Conservation (phyloP, 1,140 invertebrate species). For the Stegodyphus dumicola region DNA sequence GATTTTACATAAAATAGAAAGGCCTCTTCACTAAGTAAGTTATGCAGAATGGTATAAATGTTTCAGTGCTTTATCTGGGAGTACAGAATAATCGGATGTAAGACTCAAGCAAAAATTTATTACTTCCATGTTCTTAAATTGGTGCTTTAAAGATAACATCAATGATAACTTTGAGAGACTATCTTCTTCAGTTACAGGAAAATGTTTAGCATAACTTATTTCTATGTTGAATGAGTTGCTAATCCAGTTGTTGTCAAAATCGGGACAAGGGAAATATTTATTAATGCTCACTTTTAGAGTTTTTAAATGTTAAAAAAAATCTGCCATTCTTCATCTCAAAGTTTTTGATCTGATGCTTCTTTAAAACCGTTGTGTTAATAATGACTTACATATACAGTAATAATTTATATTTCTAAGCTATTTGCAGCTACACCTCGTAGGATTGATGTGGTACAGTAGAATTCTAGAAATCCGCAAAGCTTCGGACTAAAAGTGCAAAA, state of each 20-base stretch:
- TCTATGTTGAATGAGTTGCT: background rate
- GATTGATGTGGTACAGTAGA: too few species aligned
- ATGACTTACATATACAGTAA: too few species aligned
- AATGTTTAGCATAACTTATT: background rate
- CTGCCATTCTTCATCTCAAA: background rate
- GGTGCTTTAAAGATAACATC: too few species aligned
- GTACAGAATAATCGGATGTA: background rate
- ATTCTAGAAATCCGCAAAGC: too few species aligned
- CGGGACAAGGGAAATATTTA: background rate
- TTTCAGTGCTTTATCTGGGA: background rate
- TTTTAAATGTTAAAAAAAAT: background rate
- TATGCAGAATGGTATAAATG: background rate
- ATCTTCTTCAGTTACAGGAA: background rate
- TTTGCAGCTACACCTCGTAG: too few species aligned
- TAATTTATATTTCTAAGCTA: too few species aligned
- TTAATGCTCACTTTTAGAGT: background rate
- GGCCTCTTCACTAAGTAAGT: background rate
- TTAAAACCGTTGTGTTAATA: too few species aligned
- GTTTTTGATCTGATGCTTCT: background rate
- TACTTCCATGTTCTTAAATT: background rate
- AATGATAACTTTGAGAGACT: too few species aligned
- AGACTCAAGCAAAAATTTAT: background rate
- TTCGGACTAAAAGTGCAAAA: too few species aligned
- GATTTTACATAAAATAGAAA: background rate
- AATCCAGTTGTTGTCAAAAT: background rate